Percentiles rank a stretch among this genome's conserved stretches.
Conservation (phyloP, 2,113 vertebrate genomes). For the Daphoenositta chrysoptera region DNA sequence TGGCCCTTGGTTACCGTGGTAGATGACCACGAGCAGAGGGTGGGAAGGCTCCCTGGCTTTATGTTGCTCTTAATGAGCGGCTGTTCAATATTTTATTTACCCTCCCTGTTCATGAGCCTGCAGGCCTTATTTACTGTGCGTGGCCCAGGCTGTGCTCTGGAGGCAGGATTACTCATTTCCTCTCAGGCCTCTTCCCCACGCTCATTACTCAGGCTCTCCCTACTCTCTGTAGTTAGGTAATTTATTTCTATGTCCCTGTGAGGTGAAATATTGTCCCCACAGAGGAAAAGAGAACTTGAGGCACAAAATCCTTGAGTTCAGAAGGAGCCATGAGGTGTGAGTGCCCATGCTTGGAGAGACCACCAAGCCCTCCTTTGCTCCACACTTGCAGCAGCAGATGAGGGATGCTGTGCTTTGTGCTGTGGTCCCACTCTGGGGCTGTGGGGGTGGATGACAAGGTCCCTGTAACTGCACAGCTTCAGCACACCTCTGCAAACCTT, state of each 20-base stretch:
- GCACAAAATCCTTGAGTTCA: neutral
- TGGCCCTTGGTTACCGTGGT: accelerated
- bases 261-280: neutral
- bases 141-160: neutral
- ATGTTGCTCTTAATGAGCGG: neutral
- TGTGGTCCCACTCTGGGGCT: neutral
- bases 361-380: neutral
- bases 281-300: neutral
- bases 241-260: neutral
- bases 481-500: neutral
- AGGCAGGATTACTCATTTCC: conserved; percentile 30
- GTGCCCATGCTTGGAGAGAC: neutral
- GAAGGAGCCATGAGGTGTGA: accelerated
- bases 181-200: neutral
- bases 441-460: neutral
- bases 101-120: neutral
- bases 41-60: neutral
- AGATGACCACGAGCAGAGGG: neutral
- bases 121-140: neutral
- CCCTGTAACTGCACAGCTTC: neutral
- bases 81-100: conserved; percentile 38
- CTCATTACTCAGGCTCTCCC: neutral
- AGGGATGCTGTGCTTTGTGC: neutral
- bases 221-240: neutral
- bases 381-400: neutral